Evolutionary conservation across 2,888 invertebrate genomes (phyloP).

Genomic region (Norana najaformis): DNA sequence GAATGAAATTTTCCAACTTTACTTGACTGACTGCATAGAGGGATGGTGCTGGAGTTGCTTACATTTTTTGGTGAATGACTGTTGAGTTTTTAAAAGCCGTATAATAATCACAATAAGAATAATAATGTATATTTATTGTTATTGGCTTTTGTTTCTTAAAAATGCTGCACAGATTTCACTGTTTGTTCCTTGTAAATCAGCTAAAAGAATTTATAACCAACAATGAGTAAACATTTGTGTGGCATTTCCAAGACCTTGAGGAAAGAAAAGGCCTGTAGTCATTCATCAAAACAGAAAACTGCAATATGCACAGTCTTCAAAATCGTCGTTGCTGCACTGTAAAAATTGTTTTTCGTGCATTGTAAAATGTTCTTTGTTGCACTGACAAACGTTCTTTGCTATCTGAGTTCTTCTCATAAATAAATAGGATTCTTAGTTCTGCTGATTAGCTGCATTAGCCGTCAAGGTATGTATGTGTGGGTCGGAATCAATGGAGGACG

Average conservation of each 20-base stretch:
- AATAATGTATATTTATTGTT: neutral
- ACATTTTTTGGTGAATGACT: neutral
- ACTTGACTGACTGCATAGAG: neutral
- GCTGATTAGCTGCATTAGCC: neutral
- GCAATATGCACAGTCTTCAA: no score
- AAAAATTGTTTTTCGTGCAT: neutral
- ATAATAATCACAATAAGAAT: neutral
- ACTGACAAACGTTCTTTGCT: neutral
- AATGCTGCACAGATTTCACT: neutral
- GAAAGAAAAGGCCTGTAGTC: no score
- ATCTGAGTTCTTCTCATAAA: neutral
- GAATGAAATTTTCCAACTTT: neutral
- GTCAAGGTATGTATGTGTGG: neutral
- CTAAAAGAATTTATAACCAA: neutral
- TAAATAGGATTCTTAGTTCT: neutral
- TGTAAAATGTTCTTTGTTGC: neutral
- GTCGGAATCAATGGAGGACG: no score
- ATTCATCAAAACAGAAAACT: no score
- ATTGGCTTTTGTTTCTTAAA: no score
- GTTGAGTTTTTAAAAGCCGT: neutral
- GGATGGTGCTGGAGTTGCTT: neutral
- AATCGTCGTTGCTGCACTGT: neutral
- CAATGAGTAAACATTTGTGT: no score
- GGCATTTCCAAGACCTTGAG: no score
- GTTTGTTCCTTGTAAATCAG: neutral